phyloP scores from a whole-genome alignment of 1,140 invertebrate species.

The Drosophila ercepeae region DNA sequence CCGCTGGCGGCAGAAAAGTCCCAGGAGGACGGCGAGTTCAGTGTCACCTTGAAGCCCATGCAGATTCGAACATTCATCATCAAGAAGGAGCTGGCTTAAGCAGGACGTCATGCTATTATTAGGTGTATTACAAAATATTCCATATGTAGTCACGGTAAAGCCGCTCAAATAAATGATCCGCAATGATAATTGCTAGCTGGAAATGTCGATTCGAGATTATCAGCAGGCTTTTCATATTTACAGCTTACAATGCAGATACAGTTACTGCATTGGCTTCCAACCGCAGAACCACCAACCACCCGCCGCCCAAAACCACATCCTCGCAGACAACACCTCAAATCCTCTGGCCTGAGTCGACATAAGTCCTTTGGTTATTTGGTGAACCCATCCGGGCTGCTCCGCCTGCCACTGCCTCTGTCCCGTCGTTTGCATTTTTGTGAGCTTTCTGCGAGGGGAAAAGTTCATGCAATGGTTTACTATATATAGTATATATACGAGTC shows the following conservation, averaged over 20 bases:
- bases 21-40: conserved; percentile 52
- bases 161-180: conserved; percentile 2
- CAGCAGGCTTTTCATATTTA: conserved; percentile 29
- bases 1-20: conserved; percentile 25
- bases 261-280: conserved; percentile 37
- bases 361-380: conserved; percentile 61
- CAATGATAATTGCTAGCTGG: conserved; percentile 27
- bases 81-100: background rate
- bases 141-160: background rate
- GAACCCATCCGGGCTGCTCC: conserved; percentile 10
- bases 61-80: conserved; percentile 76
- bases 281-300: background rate
- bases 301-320: background rate
- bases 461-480: conserved; percentile 29
- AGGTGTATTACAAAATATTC: background rate
- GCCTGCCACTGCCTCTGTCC: conserved; percentile 1
- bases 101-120: background rate
- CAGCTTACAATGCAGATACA: conserved; percentile 45
- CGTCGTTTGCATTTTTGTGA: conserved; percentile 40
- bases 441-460: conserved; percentile 26
- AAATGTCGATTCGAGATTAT: conserved; percentile 36
- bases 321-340: conserved; percentile 42
- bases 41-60: conserved; percentile 66
- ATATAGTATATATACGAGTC: conserved; percentile 18
- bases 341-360: conserved; percentile 66